Conservation (phyloP, 2,888 invertebrate species). For the Synergus gifuensis region DNA sequence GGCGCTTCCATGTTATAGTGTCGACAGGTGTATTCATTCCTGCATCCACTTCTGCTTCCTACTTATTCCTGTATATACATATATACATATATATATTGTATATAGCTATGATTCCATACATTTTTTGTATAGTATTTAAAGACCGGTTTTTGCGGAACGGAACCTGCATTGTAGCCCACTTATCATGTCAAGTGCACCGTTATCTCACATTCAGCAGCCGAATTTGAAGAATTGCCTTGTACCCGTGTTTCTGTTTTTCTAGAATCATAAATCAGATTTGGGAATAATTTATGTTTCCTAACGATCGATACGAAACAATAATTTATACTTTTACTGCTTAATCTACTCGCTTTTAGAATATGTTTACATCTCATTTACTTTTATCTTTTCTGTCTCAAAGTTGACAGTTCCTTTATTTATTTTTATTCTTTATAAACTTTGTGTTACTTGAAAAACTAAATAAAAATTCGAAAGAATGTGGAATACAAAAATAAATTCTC, state of each 20-base stretch:
- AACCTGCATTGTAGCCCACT: slow-evolving; percentile 59
- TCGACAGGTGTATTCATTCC: slow-evolving; percentile 9
- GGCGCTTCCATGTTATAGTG: background rate
- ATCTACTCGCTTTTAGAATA: background rate
- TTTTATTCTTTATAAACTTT: background rate
- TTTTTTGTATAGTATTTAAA: slow-evolving; percentile 20
- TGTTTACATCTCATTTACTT: background rate
- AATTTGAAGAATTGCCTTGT: slow-evolving; percentile 54
- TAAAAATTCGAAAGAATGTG: background rate
- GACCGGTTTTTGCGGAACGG: slow-evolving; percentile 54
- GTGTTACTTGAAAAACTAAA: background rate
- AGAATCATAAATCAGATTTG: background rate
- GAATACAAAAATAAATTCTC: background rate
- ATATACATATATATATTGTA: no score
- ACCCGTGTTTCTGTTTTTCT: background rate
- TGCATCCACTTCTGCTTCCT: background rate
- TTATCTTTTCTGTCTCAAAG: background rate
- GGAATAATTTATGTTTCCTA: background rate
- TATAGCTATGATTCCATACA: slow-evolving; percentile 10
- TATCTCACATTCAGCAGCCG: slow-evolving; percentile 64
- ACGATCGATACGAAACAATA: background rate
- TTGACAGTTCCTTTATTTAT: background rate
- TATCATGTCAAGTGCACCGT: slow-evolving; percentile 58
- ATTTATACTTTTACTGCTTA: background rate
- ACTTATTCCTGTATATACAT: background rate